phyloP scores from a whole-genome alignment of 1,140 invertebrate species.

The Fopius arisanus region DNA sequence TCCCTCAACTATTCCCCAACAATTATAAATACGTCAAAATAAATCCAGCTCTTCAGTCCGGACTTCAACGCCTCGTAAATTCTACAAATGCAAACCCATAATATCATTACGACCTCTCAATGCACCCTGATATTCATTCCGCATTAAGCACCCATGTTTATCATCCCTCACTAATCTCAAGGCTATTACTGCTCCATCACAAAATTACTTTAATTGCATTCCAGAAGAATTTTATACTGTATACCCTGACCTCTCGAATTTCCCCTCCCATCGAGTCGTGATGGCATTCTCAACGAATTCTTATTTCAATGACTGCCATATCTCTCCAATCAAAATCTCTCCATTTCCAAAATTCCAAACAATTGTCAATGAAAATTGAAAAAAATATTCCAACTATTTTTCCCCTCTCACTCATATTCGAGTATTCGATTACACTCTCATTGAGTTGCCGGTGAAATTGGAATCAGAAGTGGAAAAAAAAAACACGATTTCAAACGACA shows the following conservation, averaged over 20 bases:
- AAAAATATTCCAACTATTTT: background rate
- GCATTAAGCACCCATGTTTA: background rate
- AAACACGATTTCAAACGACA: background rate
- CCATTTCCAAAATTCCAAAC: too few species aligned
- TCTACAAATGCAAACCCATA: background rate
- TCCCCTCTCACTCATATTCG: background rate
- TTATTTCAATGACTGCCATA: too few species aligned
- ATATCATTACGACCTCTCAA: background rate
- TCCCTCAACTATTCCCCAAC: background rate
- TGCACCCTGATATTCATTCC: background rate
- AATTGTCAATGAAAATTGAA: background rate
- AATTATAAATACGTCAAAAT: conserved; percentile 3
- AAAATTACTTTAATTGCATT: conserved; percentile 19
- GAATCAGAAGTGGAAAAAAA: background rate
- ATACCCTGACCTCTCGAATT: background rate
- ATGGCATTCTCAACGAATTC: too few species aligned
- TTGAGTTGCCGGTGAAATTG: background rate
- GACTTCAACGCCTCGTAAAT: background rate
- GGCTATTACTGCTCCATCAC: conserved; percentile 8
- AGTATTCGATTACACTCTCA: background rate
- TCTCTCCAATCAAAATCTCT: too few species aligned
- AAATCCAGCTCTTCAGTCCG: background rate
- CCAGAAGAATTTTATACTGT: background rate
- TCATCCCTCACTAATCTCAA: background rate
- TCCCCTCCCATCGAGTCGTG: too few species aligned